Evolutionary conservation across 2,797 vertebrate genomes (phyloP).

Genomic region (Sebastes paucispinis): DNA sequence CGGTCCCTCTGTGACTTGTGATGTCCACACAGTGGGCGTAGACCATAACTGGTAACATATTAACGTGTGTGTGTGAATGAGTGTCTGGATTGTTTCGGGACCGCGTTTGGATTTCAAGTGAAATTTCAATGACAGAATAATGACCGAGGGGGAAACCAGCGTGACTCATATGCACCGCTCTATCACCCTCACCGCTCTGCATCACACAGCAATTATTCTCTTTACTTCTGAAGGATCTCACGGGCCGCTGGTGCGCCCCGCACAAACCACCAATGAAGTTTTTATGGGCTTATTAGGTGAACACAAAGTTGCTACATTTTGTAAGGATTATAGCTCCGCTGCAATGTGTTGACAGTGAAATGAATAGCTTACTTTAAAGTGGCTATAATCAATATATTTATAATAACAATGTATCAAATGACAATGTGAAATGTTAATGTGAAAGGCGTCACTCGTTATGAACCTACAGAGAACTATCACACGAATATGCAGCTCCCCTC

Average conservation of each 20-base stretch:
- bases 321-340: background rate
- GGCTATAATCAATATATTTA: background rate
- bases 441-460: background rate
- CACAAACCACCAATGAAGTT: constrained; percentile 23
- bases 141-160: constrained; percentile 67
- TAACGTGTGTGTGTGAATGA: constrained; percentile 55
- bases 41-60: constrained; percentile 60
- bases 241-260: constrained; percentile 3
- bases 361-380: background rate
- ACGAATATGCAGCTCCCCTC: background rate
- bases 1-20: constrained; percentile 28
- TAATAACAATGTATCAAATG: background rate
- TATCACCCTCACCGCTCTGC: constrained; percentile 56
- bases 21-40: constrained; percentile 37
- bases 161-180: constrained; percentile 71
- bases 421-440: background rate
- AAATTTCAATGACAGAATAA: constrained; percentile 71
- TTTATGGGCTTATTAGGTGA: constrained; percentile 28
- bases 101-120: constrained; percentile 41
- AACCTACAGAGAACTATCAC: background rate
- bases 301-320: constrained; percentile 25
- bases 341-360: constrained; percentile 41
- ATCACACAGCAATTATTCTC: constrained; percentile 57
- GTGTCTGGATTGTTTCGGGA: constrained; percentile 64
- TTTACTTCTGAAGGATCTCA: constrained; percentile 43